These are phyloP conservation scores for Pogoniulus pusillus DNA, from an alignment of 2,797 vertebrate species.

Conservation along the genomic window DNA sequence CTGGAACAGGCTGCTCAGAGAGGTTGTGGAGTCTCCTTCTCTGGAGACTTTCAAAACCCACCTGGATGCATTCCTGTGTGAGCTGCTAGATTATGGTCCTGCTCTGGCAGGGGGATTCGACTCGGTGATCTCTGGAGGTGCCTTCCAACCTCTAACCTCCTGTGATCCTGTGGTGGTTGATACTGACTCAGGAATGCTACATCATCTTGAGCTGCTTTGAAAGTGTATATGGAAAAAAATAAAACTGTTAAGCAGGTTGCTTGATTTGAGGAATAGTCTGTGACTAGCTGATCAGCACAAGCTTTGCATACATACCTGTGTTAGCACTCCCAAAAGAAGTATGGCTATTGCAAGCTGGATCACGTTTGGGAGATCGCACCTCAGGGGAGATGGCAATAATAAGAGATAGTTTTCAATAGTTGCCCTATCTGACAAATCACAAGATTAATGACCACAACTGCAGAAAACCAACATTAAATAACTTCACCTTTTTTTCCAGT, in stretches of 20 bases:
- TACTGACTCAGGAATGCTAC: no score
- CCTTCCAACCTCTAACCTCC: no score
- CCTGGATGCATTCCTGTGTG: no score
- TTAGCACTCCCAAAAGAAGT: neutral
- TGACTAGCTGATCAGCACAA: neutral
- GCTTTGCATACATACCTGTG: neutral
- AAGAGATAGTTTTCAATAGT: slow-evolving; percentile 19
- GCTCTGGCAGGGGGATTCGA: no score
- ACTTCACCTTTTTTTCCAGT: neutral
- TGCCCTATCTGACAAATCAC: neutral
- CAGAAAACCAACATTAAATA: slow-evolving; percentile 2
- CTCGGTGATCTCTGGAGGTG: no score
- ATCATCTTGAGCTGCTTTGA: no score
- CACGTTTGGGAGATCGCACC: slow-evolving; percentile 43
- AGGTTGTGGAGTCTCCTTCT: no score
- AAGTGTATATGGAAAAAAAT: no score
- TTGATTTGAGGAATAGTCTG: neutral
- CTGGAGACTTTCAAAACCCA: no score
- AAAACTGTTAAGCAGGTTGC: neutral
- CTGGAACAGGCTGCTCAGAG: no score
- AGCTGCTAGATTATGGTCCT: no score
- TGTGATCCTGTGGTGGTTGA: no score
- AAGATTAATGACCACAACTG: neutral
- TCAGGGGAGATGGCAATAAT: neutral
- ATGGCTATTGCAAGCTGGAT: slow-evolving; percentile 52